These are phyloP conservation scores for Isoperla grammatica DNA, from an alignment of 2,888 invertebrate genomes.

Conservation along the genomic window DNA sequence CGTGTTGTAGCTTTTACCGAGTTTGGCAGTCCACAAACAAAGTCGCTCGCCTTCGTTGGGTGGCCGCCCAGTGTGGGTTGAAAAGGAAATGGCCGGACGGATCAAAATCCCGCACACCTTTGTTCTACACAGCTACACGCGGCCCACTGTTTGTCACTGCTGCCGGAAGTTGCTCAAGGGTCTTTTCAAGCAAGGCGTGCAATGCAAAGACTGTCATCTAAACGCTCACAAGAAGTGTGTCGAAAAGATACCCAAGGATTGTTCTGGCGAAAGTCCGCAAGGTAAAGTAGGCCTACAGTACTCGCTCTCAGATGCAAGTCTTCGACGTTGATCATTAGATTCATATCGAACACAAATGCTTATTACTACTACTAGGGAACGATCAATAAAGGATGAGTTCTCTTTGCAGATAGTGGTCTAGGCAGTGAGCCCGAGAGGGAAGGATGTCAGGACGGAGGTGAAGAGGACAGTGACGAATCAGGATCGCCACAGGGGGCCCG, in stretches of 20 bases:
- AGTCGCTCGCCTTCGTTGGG: conserved; percentile 66
- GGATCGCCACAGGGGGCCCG: conserved; percentile 27
- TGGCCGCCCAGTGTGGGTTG: conserved; percentile 64
- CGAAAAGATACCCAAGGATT: conserved; percentile 84
- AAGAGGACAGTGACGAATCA: conserved; percentile 54
- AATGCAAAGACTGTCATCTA: conserved; percentile 96
- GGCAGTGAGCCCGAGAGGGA: conserved; percentile 50
- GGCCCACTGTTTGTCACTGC: conserved; percentile 92
- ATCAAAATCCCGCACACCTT: conserved; percentile 92
- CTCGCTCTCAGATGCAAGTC: neutral
- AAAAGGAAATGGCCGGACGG: conserved; percentile 58
- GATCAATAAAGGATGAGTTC: no score
- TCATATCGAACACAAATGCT: no score
- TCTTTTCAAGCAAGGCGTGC: conserved; percentile 92
- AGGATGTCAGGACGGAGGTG: conserved; percentile 45
- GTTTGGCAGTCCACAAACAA: conserved; percentile 46
- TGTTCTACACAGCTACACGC: conserved; percentile 92
- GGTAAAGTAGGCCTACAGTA: no score
- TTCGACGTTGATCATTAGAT: neutral
- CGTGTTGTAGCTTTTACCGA: conserved; percentile 22
- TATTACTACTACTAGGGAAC: no score
- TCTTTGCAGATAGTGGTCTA: conserved; percentile 47
- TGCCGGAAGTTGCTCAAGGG: conserved; percentile 95
- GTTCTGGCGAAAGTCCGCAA: conserved; percentile 68
- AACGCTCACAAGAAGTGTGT: conserved; percentile 94